Percentiles rank a stretch among this genome's conserved stretches.
phyloP scores from a whole-genome alignment of 2,888 invertebrate species.

The Drosophila infuscata region DNA sequence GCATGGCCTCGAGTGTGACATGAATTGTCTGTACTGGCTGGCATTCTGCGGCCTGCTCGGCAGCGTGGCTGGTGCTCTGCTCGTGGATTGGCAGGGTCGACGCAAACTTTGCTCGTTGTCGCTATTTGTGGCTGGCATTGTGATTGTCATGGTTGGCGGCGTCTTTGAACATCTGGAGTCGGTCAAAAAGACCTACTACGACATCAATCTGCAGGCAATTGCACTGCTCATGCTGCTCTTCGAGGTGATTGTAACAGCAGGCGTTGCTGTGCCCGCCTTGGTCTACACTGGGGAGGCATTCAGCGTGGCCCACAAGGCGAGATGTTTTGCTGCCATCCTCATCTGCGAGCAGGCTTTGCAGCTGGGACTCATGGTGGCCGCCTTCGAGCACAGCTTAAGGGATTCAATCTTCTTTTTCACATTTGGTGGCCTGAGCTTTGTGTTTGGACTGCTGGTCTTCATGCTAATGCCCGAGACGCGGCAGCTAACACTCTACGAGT shows the following conservation, averaged over 20 bases:
- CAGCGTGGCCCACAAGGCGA: slow-evolving; percentile 71
- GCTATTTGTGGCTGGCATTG: slow-evolving; percentile 72
- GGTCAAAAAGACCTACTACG: slow-evolving; percentile 59
- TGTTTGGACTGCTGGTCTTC: slow-evolving; percentile 73
- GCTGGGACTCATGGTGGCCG: slow-evolving; percentile 64
- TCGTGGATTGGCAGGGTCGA: slow-evolving; percentile 80
- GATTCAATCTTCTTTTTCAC: slow-evolving; percentile 75
- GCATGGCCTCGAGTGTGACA: slow-evolving; percentile 73
- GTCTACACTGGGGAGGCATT: slow-evolving; percentile 83
- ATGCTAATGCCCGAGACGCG: slow-evolving; percentile 82
- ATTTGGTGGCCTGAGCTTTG: slow-evolving; percentile 74
- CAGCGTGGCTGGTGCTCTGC: slow-evolving; percentile 73
- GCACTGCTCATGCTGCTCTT: slow-evolving; percentile 77
- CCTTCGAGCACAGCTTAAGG: slow-evolving; percentile 60
- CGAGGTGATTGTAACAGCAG: slow-evolving; percentile 75
- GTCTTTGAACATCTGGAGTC: slow-evolving; percentile 74
- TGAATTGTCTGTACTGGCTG: slow-evolving; percentile 78
- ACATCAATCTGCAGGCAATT: slow-evolving; percentile 70
- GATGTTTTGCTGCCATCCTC: slow-evolving; percentile 73
- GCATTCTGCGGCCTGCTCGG: slow-evolving; percentile 79
- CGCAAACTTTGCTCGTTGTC: slow-evolving; percentile 74
- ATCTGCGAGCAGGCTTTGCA: slow-evolving; percentile 78
- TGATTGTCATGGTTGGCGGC: slow-evolving; percentile 81
- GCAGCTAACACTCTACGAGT: slow-evolving; percentile 74
- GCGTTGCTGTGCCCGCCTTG: slow-evolving; percentile 77